Evolutionary conservation across 2,797 vertebrate genomes (phyloP), one percentile per base, ranked within the genome.

Genomic region (Perodicticus potto): DNA sequence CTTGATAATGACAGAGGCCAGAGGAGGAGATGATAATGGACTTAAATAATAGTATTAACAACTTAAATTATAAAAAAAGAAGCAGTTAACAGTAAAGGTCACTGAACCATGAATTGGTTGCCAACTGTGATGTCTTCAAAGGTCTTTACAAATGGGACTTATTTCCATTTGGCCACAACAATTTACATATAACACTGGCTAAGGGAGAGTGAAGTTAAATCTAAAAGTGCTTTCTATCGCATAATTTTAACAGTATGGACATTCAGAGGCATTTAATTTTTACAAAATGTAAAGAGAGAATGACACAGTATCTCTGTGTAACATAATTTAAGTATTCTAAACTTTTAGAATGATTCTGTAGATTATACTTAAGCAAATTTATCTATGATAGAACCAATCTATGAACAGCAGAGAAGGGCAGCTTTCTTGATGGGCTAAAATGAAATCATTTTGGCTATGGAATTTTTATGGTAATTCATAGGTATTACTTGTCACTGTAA

Each of bases 71-170:
- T 0, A 96, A 92, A 93, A 83, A 83, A 85, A 96, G 84, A 53
- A 80, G 89, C 82, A 94, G 85, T 92, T 96, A 86, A 85, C 85
- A 97, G 76, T 74, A 95, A 97, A 91, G 86, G 67, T 83, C 94
- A 77, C 17, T 72, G 95, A 95, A 94, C 93, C 86, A 76, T 90
- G 86, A 95, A 86, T 10, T 88, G 70, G 82, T 59, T 97, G 89
- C 91, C 96, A 82, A 95, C 72, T 93, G 72, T 59, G 95, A 94
- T 92, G 92, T 96, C 93, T 93, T 93, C 25, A 70, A 92, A 91
- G 89, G 76, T 96, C 89, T 94, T 95, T 91, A 95, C 95, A 96
- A 96, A 81, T 80, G 23, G 55, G n/a, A 77, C 88, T 96, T 94
- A 89, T 85, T 95, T 93, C 83, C 92, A 93, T 86, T 91, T 95